phyloP scores from a whole-genome alignment of 2,797 vertebrate species.

The Kryptopterus vitreolus region DNA sequence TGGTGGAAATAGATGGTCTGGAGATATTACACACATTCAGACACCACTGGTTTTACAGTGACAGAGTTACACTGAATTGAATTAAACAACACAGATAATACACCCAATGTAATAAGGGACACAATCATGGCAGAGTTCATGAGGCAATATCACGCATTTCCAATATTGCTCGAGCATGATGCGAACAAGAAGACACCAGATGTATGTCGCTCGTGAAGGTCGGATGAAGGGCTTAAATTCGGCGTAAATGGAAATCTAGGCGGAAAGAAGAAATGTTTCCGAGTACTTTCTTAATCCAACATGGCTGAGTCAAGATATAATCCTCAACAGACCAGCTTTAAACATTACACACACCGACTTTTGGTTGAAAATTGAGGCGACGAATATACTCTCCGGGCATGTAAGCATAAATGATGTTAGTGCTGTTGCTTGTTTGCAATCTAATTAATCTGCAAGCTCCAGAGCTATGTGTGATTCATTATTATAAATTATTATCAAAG shows the following conservation, averaged over 20 bases:
- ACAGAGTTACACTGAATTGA: neutral
- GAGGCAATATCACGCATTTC: neutral
- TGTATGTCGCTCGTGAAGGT: neutral
- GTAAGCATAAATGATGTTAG: conserved; percentile 15
- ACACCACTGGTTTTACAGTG: neutral
- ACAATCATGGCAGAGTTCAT: neutral
- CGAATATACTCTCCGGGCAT: neutral
- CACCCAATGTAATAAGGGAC: neutral
- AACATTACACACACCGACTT: neutral
- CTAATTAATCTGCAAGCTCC: conserved; percentile 23
- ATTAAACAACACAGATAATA: neutral
- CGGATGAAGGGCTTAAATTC: neutral
- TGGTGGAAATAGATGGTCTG: neutral
- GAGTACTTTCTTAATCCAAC: neutral
- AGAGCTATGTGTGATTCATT: conserved; percentile 26
- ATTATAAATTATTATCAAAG: conserved; percentile 29
- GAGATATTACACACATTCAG: neutral
- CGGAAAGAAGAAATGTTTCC: neutral
- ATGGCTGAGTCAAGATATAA: neutral
- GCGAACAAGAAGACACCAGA: neutral
- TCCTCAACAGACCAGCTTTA: neutral
- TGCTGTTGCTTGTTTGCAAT: conserved; percentile 12
- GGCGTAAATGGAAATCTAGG: neutral
- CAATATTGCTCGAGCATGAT: neutral
- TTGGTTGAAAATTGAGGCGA: neutral